Conservation (phyloP, 2,888 invertebrate genomes). For the Andrena flavipes region DNA sequence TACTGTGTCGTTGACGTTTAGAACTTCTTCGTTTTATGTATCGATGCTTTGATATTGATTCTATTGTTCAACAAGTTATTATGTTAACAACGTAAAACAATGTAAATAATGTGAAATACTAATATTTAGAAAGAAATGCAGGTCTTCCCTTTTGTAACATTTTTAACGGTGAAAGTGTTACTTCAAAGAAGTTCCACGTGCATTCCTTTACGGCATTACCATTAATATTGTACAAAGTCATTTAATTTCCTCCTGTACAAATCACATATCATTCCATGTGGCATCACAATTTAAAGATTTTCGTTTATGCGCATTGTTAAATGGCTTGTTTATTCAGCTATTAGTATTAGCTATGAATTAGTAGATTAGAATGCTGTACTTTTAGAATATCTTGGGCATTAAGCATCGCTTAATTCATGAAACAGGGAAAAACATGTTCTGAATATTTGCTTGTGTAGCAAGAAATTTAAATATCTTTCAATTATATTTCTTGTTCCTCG, state of each 20-base stretch:
- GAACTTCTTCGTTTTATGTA: neutral
- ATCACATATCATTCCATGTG: neutral
- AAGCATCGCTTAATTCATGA: neutral
- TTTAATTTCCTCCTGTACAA: neutral
- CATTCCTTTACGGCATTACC: neutral
- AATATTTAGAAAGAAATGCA: no score
- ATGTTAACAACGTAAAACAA: neutral
- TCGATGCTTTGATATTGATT: no score
- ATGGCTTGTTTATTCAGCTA: slow-evolving; percentile 29
- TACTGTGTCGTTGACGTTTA: neutral
- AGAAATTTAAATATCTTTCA: neutral
- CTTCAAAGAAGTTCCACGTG: neutral
- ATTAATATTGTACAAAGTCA: neutral
- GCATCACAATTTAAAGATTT: neutral
- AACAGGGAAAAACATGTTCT: neutral
- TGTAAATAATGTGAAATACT: no score
- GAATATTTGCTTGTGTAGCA: neutral
- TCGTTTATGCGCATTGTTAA: neutral
- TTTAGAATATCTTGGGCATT: slow-evolving; percentile 3
- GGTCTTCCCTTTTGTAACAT: neutral
- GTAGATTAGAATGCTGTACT: slow-evolving; percentile 30
- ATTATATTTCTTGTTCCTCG: neutral
- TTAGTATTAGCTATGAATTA: neutral
- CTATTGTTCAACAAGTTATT: neutral
- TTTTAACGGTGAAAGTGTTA: neutral